Conservation (phyloP, 1,140 invertebrate genomes). For the Sinonovacula constricta region DNA sequence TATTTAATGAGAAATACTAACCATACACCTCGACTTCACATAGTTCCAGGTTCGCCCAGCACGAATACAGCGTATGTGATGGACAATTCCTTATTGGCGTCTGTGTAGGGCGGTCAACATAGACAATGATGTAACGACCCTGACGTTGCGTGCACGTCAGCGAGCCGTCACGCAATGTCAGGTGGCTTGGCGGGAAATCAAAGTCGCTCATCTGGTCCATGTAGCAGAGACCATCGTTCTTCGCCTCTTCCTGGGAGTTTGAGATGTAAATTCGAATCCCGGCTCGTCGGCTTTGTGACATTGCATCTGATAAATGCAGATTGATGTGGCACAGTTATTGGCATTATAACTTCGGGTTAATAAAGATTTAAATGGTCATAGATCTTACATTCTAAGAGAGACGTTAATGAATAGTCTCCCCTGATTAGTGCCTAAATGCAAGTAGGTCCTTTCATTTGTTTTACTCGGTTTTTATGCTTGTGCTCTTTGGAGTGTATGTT, state of each 20-base stretch:
- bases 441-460: no score
- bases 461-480: no score
- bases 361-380: no score
- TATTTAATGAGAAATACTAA: no score
- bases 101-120: slow-evolving; percentile 51
- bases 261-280: slow-evolving; percentile 57
- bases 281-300: slow-evolving; percentile 47
- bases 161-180: slow-evolving; percentile 23
- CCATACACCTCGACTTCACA: slow-evolving; percentile 61
- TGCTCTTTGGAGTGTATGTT: no score
- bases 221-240: slow-evolving; percentile 56
- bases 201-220: slow-evolving; percentile 50
- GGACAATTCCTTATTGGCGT: slow-evolving; percentile 54
- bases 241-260: slow-evolving; percentile 44
- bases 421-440: no score
- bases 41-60: slow-evolving; percentile 62
- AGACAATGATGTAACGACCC: slow-evolving; percentile 55
- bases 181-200: slow-evolving; percentile 21
- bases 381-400: no score
- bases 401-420: no score
- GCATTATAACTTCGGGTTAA: no score
- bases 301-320: slow-evolving; percentile 45
- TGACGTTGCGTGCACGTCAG: slow-evolving; percentile 20
- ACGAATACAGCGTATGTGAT: slow-evolving; percentile 53
- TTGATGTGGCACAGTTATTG: no score